These are phyloP conservation scores for Erythrocebus patas DNA, from an alignment of 2,113 vertebrate species.

Conservation along the genomic window DNA sequence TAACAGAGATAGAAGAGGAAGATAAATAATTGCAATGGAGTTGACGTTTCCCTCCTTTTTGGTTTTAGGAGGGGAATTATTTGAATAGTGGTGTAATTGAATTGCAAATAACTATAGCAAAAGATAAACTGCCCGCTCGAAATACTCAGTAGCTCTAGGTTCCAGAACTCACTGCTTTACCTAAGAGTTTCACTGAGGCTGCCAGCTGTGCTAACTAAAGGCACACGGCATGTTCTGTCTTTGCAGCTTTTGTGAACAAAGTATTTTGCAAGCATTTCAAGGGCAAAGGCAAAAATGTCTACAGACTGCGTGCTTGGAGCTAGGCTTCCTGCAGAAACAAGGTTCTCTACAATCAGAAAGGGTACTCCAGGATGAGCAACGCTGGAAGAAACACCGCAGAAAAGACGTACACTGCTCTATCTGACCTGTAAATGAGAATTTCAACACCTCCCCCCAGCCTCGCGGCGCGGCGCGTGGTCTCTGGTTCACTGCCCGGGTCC, in stretches of 20 bases:
- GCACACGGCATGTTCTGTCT: slow-evolving; percentile 61
- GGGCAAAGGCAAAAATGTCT: slow-evolving; percentile 63
- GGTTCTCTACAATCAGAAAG: slow-evolving; percentile 64
- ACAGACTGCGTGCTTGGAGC: slow-evolving; percentile 42
- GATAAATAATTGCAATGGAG: slow-evolving; percentile 71
- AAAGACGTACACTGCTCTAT: slow-evolving; percentile 49
- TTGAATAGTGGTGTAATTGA: slow-evolving; percentile 71
- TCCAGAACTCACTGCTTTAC: slow-evolving; percentile 55
- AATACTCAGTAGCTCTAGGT: slow-evolving; percentile 65
- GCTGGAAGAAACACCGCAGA: slow-evolving; percentile 36
- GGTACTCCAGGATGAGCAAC: slow-evolving; percentile 31
- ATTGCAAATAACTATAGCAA: slow-evolving; percentile 72
- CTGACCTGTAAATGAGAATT: slow-evolving; percentile 73
- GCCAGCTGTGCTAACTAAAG: slow-evolving; percentile 71
- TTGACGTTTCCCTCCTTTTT: slow-evolving; percentile 41
- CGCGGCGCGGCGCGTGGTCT: not conserved
- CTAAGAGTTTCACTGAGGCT: slow-evolving; percentile 59
- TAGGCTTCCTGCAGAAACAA: slow-evolving; percentile 69
- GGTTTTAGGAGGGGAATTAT: slow-evolving; percentile 60
- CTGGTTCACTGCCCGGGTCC: slow-evolving; percentile 26
- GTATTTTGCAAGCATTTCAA: slow-evolving; percentile 81
- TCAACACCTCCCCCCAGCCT: slow-evolving; percentile 38
- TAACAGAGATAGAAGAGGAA: slow-evolving; percentile 79
- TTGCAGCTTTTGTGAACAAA: slow-evolving; percentile 73
- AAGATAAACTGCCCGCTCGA: slow-evolving; percentile 66